Evolutionary conservation across 2,113 vertebrate species (phyloP), one percentile per base, ranked within the genome.

Genomic region (Sander lucioperca): DNA sequence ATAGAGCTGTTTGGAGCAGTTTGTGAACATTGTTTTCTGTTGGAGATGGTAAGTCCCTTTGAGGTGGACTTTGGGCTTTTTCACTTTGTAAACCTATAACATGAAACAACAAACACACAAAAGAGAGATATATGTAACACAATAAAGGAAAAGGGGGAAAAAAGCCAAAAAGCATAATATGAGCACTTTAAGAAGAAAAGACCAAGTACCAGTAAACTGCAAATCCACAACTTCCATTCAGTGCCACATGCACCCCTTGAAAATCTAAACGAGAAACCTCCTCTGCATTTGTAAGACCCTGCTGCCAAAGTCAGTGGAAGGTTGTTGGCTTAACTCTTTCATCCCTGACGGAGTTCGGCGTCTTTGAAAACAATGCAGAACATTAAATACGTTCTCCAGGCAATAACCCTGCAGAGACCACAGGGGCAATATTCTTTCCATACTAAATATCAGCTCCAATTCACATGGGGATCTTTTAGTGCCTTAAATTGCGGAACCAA

Each of bases 281-380:
- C 63, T 84, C 58, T 84, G 71, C 54, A 65, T 89, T 72, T 83
- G 62, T 72, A 61, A 68, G 72, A 62, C 71, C 56, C 67, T 12
- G 30, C 79, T 67, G 84, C 86, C 86, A 86, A 91, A 86, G 87
- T 91, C 90, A 77, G 78, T 0, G 43, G 86, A 91, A 90, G 83
- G 85, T 82, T 87, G 79, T 86, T 74, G 66, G 67, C 77, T 84
- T 82, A 85, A 85, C 83, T 87, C 83, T 73, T 77, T 88, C 77
- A 10, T 84, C 77, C 82, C 73, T 1, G 63, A 11, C 11, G 7
- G 75, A 77, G 77, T 62, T 69, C 2, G 47, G 51, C 16, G 18
- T 84, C 83, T 88, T 86, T 89, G 78, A 86, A 88, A 91, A 84
- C 70, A 43, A 88, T 67, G 75, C 75, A 33, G 69, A 85, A 69